Conservation (phyloP, 1,140 invertebrate genomes). For the Sinella curviseta region DNA sequence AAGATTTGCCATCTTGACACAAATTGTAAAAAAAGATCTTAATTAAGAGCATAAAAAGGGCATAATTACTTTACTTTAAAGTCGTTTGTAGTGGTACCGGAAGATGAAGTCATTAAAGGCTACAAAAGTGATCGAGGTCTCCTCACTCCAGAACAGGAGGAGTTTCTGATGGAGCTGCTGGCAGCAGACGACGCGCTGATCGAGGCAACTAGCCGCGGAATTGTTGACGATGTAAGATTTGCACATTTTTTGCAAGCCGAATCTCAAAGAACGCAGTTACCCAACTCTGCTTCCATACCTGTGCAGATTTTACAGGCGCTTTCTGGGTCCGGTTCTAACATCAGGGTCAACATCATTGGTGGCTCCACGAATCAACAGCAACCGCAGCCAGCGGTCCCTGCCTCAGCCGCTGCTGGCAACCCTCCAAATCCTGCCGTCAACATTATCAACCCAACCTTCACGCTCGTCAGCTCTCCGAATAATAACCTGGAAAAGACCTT, state of each 20-base stretch:
- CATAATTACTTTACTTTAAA: neutral
- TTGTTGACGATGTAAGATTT: conserved; percentile 15
- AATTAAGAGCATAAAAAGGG: neutral
- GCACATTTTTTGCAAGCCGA: neutral
- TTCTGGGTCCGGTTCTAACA: neutral
- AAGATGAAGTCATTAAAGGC: neutral
- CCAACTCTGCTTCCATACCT: neutral
- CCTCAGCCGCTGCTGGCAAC: neutral
- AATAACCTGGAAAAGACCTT: too few relatives aligned
- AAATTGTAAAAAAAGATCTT: too few relatives aligned
- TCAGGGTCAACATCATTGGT: neutral
- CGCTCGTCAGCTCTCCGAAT: too few relatives aligned
- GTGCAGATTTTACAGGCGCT: neutral
- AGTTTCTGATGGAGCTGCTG: conserved; percentile 11
- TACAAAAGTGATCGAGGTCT: neutral
- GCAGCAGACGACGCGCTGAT: conserved; percentile 11
- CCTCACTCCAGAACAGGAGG: conserved; percentile 11
- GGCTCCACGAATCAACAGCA: neutral
- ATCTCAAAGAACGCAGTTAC: neutral
- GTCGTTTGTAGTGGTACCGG: neutral
- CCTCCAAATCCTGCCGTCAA: neutral
- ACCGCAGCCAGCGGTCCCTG: neutral
- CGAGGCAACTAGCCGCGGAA: neutral
- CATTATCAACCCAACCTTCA: neutral
- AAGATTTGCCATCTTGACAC: too few relatives aligned